Percentiles rank a stretch among this genome's conserved stretches.
These are phyloP conservation scores for Pomacea canaliculata DNA, from an alignment of 2,888 invertebrate genomes.

Conservation along the genomic window DNA sequence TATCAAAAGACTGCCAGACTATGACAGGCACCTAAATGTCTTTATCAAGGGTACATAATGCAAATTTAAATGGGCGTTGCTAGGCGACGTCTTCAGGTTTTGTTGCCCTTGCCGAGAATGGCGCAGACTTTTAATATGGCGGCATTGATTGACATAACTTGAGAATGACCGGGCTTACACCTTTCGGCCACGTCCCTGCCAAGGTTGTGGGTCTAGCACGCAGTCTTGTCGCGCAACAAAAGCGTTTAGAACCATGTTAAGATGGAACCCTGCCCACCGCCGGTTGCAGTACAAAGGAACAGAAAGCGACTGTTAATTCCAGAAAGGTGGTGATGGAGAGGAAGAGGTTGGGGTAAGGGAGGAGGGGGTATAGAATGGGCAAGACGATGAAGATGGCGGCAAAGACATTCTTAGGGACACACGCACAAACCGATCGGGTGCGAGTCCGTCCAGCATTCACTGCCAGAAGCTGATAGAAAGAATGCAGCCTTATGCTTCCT, in stretches of 20 bases:
- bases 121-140: slow-evolving; percentile 6
- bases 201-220: too few relatives aligned
- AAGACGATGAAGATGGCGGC: too few relatives aligned
- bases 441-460: neutral
- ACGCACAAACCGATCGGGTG: too few relatives aligned
- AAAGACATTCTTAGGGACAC: too few relatives aligned
- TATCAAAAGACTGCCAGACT: neutral
- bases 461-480: neutral
- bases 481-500: neutral
- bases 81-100: neutral
- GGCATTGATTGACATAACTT: slow-evolving; percentile 7
- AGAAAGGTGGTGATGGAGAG: neutral
- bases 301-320: too few relatives aligned
- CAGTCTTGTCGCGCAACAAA: too few relatives aligned
- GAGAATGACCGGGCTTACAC: neutral
- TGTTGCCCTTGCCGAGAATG: neutral
- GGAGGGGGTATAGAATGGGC: neutral
- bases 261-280: too few relatives aligned
- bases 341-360: neutral
- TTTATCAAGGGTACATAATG: slow-evolving; percentile 5
- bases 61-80: slow-evolving; percentile 7
- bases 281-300: too few relatives aligned
- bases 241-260: too few relatives aligned
- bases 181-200: too few relatives aligned
- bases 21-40: slow-evolving; percentile 5